Conservation (phyloP, 2,113 vertebrate genomes). For the Poeciliopsis occidentalis region DNA sequence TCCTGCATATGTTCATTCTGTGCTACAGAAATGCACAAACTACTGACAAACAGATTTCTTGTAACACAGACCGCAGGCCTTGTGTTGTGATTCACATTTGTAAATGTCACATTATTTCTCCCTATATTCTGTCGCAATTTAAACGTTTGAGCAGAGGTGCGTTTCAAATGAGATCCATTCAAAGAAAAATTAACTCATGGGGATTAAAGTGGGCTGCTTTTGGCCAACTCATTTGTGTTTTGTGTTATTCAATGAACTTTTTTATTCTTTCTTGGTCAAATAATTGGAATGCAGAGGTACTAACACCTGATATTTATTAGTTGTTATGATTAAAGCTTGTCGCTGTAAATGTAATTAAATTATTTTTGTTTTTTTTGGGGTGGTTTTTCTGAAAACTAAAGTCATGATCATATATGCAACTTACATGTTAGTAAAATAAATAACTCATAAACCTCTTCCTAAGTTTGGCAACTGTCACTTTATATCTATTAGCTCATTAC, state of each 20-base stretch:
- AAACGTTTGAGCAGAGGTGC: slow-evolving; percentile 28
- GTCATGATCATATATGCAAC: not conserved
- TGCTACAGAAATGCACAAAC: slow-evolving; percentile 83
- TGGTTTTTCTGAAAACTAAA: not conserved
- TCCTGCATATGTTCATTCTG: slow-evolving; percentile 24
- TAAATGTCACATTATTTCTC: slow-evolving; percentile 47
- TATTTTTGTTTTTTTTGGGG: not conserved
- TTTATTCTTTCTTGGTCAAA: not conserved
- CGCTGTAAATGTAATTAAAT: not conserved
- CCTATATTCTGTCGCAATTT: slow-evolving; percentile 25
- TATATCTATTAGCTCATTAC: not conserved
- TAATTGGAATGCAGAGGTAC: not conserved
- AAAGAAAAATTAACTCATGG: slow-evolving; percentile 42
- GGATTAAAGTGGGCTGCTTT: slow-evolving; percentile 72
- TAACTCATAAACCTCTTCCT: too few species aligned
- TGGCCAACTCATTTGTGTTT: slow-evolving; percentile 44
- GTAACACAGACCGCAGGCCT: slow-evolving; percentile 46
- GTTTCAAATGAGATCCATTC: slow-evolving; percentile 46
- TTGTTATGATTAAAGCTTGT: not conserved
- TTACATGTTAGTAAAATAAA: not conserved
- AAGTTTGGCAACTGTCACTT: not conserved
- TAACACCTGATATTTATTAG: not conserved
- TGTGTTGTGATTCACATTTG: slow-evolving; percentile 63
- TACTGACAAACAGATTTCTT: slow-evolving; percentile 71
- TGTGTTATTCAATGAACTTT: slow-evolving; percentile 18